Percentiles rank a stretch among this genome's conserved stretches.
phyloP scores from a whole-genome alignment of 2,113 vertebrate genomes.

The Psephotus haematonotus region DNA sequence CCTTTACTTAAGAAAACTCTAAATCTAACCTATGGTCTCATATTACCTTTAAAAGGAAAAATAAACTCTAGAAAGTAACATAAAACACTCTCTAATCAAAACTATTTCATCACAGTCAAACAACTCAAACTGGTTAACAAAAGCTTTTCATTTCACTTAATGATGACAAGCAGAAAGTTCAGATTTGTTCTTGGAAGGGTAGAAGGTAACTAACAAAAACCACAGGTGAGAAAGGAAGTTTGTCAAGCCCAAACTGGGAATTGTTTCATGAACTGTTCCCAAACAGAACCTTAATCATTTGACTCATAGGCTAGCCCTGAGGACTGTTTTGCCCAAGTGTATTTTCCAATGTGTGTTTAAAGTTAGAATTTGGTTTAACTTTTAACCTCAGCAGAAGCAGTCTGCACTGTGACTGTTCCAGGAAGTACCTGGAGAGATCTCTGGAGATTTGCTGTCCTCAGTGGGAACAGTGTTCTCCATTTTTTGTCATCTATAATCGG shows the following conservation, averaged over 20 bases:
- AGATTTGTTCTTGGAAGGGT: slow-evolving; percentile 18
- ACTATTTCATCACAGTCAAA: slow-evolving; percentile 61
- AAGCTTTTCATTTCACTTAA: slow-evolving; percentile 41
- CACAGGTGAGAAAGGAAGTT: slow-evolving; percentile 37
- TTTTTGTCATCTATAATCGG: not conserved
- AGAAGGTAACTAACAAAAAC: slow-evolving; percentile 30
- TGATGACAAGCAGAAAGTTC: slow-evolving; percentile 32
- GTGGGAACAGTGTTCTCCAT: not conserved
- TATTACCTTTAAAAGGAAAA: slow-evolving; percentile 71
- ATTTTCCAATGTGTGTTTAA: not conserved
- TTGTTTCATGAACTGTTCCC: slow-evolving; percentile 12
- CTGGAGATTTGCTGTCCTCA: not conserved
- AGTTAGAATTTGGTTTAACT: slow-evolving; percentile 7
- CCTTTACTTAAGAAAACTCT: slow-evolving; percentile 60
- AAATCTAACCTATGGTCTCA: slow-evolving; percentile 65
- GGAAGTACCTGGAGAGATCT: not conserved
- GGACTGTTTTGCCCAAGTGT: not conserved
- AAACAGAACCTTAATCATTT: not conserved
- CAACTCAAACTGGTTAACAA: slow-evolving; percentile 30
- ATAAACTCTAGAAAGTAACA: slow-evolving; percentile 62
- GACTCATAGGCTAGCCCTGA: not conserved
- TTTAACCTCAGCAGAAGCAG: not conserved
- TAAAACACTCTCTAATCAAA: slow-evolving; percentile 60
- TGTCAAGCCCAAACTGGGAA: not conserved
- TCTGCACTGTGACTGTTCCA: not conserved